Conservation (phyloP, 1,140 invertebrate genomes). For the Physella acuta region DNA sequence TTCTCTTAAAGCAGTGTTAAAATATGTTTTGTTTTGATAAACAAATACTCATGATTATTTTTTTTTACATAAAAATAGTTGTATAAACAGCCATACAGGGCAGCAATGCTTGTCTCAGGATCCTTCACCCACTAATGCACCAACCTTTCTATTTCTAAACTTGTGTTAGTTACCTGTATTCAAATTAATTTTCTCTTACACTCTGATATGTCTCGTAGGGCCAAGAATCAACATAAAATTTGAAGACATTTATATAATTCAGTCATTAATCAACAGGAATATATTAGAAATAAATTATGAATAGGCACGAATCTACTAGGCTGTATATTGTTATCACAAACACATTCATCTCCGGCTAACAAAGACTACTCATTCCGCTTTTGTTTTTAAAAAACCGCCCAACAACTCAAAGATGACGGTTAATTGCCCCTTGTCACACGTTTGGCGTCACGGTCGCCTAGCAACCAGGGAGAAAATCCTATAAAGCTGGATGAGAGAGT, state of each 20-base stretch:
- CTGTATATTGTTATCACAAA: not conserved
- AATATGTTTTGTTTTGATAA: too few relatives aligned
- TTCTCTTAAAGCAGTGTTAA: too few relatives aligned
- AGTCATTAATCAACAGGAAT: not conserved
- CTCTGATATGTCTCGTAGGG: too few relatives aligned
- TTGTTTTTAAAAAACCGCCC: not conserved
- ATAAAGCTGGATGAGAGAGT: not conserved
- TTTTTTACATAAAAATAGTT: too few relatives aligned
- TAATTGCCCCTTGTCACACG: not conserved
- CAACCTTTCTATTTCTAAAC: too few relatives aligned
- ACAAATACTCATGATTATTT: too few relatives aligned
- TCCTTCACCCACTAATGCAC: too few relatives aligned
- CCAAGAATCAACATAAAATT: too few relatives aligned
- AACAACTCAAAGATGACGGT: not conserved
- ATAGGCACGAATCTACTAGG: not conserved
- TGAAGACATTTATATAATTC: not conserved
- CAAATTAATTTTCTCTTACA: too few relatives aligned
- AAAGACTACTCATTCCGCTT: not conserved
- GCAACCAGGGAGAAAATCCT: not conserved
- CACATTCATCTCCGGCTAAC: not conserved
- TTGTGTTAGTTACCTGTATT: too few relatives aligned
- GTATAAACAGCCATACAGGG: too few relatives aligned
- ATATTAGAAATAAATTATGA: not conserved
- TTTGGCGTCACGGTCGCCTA: not conserved
- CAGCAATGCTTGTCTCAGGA: too few relatives aligned